These are phyloP conservation scores for Chionomys nivalis DNA, from an alignment of 2,113 vertebrate genomes.

Conservation along the genomic window DNA sequence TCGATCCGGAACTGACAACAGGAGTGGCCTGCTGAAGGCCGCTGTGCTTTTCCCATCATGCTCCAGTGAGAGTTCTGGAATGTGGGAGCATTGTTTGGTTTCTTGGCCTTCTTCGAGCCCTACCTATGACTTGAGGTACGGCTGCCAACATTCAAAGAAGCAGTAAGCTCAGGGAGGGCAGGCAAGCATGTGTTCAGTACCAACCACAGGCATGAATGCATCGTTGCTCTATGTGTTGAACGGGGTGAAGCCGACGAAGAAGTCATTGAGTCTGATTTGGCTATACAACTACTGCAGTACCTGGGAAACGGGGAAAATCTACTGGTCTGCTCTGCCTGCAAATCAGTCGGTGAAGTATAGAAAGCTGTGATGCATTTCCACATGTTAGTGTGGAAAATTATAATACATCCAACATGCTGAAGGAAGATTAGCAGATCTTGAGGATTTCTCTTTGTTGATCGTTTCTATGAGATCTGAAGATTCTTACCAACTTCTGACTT, in stretches of 20 bases:
- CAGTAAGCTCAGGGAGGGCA: not conserved
- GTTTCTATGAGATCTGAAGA: not conserved
- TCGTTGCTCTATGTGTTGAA: conserved; percentile 27
- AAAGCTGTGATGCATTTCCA: not conserved
- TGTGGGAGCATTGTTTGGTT: not conserved
- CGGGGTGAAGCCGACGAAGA: not conserved
- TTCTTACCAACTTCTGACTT: not conserved
- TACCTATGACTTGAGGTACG: conserved; percentile 28
- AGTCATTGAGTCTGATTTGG: not conserved
- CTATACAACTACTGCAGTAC: not conserved
- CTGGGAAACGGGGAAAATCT: not conserved
- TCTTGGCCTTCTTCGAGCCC: conserved; percentile 29
- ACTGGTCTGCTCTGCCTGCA: not conserved
- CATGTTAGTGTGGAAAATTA: not conserved
- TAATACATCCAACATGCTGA: not conserved
- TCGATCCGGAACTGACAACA: not conserved
- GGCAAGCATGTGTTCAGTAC: not conserved
- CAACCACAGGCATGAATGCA: not conserved
- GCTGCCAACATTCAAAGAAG: not conserved
- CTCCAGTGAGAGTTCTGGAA: not conserved
- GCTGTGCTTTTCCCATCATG: conserved; percentile 5
- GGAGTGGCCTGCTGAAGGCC: not conserved
- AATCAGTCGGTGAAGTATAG: not conserved
- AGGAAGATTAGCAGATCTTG: not conserved
- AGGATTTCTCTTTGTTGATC: not conserved